Evolutionary conservation across 2,797 vertebrate species (phyloP), one percentile per base, ranked within the genome.

Genomic region (Buceros bicornis): DNA sequence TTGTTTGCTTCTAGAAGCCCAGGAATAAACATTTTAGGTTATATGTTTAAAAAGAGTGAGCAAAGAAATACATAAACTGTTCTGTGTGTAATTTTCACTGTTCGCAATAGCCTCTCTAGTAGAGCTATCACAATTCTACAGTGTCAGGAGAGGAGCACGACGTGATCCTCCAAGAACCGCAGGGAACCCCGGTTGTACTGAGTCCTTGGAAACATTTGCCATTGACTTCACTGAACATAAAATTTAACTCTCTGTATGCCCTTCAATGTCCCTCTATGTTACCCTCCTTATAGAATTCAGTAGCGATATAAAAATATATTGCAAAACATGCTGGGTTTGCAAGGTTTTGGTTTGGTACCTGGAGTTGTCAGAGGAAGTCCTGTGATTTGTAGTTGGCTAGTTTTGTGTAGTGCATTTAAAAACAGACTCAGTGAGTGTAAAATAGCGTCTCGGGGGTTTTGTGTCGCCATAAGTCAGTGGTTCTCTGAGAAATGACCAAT

Each of bases 261-360:
- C 1, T 50, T 69, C 37, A 62, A 25, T 76, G 33, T 15, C 18
- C 2, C 82, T 76, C 54, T 57, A 2, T 21, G 3, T 50, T 84
- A 42, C 26, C 5, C 80, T 47, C 10, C 81, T 82, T 4, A 1
- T 37, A 60, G 31, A 83, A 18, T 45, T 13, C 19, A 60, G 29
- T 47, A 42, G 2, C 47, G 19, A 26, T 33, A 13, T 9, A 43
- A 43, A 29, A 70, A 54, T 51, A 11, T 6, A 8, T 83, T 53
- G 19, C 48, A 53, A 31, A 70, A 89, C 35, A n/a, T 2, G 2
- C 33, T 42, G 31, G 3, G 6, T 0, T 10, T 43, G 56, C 19
- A 51, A 43, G 5, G 6, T 11, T 21, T 16, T 37, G 25, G 4
- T 2, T 69, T 73, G 0, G 3, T 74, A 28, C 47, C 11, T 65